Evolutionary conservation across 2,113 vertebrate genomes (phyloP).

Genomic region (Salvelinus sp.): DNA sequence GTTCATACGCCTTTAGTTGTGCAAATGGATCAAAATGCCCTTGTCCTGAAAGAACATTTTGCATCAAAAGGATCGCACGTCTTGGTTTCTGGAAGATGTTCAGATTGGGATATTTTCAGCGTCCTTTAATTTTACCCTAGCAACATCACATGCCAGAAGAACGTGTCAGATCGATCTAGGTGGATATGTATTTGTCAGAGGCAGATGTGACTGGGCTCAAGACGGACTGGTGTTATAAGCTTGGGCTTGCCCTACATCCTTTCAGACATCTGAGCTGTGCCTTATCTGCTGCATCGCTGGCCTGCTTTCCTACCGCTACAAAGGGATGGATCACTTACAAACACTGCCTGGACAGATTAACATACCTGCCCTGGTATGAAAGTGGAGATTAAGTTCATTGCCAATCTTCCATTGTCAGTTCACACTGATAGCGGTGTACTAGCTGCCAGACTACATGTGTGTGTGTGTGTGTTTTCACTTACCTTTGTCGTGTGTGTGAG

Average conservation of each 20-base stretch:
- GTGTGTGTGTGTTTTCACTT: neutral
- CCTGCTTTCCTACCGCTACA: conserved; percentile 22
- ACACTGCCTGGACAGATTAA: conserved; percentile 16
- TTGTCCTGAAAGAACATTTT: neutral
- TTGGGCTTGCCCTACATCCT: conserved; percentile 39
- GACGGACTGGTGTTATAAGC: conserved; percentile 9
- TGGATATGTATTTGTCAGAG: conserved; percentile 28
- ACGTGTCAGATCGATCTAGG: neutral
- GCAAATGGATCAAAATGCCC: no score
- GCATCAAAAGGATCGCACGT: neutral
- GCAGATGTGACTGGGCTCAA: conserved; percentile 4
- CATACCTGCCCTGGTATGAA: conserved; percentile 33
- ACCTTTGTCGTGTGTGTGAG: neutral
- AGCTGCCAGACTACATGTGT: no score
- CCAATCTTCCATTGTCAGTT: neutral
- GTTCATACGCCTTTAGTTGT: neutral
- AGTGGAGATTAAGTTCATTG: conserved; percentile 26
- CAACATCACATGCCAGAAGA: neutral
- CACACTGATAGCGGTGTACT: neutral
- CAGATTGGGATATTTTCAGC: neutral
- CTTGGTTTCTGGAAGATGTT: neutral
- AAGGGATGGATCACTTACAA: neutral
- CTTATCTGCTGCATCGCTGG: conserved; percentile 36
- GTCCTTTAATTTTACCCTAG: neutral
- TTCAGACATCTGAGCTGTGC: conserved; percentile 33